These are phyloP conservation scores for Parnassius glacialis DNA, from an alignment of 2,888 invertebrate species.

Conservation along the genomic window DNA sequence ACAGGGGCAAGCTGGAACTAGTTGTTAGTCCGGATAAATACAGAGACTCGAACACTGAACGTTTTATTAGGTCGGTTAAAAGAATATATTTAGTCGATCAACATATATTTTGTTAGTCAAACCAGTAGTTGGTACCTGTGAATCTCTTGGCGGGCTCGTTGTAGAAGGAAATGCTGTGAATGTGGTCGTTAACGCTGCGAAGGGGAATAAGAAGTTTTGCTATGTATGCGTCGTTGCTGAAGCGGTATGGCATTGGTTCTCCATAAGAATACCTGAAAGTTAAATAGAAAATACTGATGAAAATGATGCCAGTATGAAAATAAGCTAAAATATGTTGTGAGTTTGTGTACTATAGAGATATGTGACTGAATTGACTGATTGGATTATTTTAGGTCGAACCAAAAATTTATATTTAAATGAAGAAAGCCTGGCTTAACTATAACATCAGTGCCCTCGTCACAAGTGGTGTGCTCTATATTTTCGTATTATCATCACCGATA, in stretches of 20 bases:
- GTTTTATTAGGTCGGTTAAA: slow-evolving; percentile 31
- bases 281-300: not conserved
- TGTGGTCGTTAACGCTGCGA: slow-evolving; percentile 82
- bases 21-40: slow-evolving; percentile 59
- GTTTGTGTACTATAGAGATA: too few relatives aligned
- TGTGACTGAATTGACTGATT: too few relatives aligned
- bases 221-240: slow-evolving; percentile 87
- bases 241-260: slow-evolving; percentile 81
- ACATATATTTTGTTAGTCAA: slow-evolving; percentile 29
- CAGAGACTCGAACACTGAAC: slow-evolving; percentile 33
- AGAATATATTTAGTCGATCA: slow-evolving; percentile 25
- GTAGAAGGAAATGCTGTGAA: slow-evolving; percentile 84
- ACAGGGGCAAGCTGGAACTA: slow-evolving; percentile 60
- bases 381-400: too few relatives aligned
- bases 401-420: too few relatives aligned
- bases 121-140: slow-evolving; percentile 78
- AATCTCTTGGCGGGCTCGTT: slow-evolving; percentile 85
- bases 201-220: slow-evolving; percentile 84
- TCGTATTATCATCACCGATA: too few relatives aligned
- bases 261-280: slow-evolving; percentile 75
- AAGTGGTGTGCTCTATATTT: too few relatives aligned
- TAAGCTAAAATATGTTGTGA: too few relatives aligned
- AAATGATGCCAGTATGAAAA: too few relatives aligned
- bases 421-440: too few relatives aligned
- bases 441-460: too few relatives aligned